phyloP scores from a whole-genome alignment of 2,113 vertebrate genomes.

The Glaucomys volans region DNA sequence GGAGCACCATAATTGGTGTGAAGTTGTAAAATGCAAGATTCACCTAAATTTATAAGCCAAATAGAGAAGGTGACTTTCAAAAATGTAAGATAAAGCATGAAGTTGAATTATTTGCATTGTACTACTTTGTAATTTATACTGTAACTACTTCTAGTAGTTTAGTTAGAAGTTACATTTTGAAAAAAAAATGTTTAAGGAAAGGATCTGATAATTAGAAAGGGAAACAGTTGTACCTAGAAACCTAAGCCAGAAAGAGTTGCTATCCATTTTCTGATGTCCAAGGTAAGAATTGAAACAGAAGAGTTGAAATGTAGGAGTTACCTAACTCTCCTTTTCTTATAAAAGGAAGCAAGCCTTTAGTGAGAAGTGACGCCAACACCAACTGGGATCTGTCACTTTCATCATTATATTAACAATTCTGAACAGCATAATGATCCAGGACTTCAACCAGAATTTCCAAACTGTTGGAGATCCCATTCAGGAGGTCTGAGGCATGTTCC shows the following conservation, averaged over 20 bases:
- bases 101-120: slow-evolving; percentile 1
- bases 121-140: slow-evolving; percentile 22
- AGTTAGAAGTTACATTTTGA: not conserved
- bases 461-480: not conserved
- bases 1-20: not conserved
- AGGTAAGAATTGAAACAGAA: slow-evolving; percentile 63
- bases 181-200: slow-evolving; percentile 27
- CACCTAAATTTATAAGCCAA: not conserved
- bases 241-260: slow-evolving; percentile 39
- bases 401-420: slow-evolving; percentile 10
- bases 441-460: not conserved
- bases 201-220: slow-evolving; percentile 24
- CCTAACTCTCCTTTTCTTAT: slow-evolving; percentile 66
- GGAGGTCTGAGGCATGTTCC: not conserved
- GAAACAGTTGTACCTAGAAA: slow-evolving; percentile 63
- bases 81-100: slow-evolving; percentile 33
- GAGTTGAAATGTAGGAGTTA: not conserved
- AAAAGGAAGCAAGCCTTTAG: slow-evolving; percentile 52
- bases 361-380: slow-evolving; percentile 31
- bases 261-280: slow-evolving; percentile 61
- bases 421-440: not conserved
- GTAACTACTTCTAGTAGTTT: slow-evolving; percentile 6
- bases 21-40: not conserved
- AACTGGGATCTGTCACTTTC: not conserved
- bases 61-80: not conserved